Evolutionary conservation across 2,888 invertebrate genomes (phyloP).

Genomic region (Acronicta aceris): DNA sequence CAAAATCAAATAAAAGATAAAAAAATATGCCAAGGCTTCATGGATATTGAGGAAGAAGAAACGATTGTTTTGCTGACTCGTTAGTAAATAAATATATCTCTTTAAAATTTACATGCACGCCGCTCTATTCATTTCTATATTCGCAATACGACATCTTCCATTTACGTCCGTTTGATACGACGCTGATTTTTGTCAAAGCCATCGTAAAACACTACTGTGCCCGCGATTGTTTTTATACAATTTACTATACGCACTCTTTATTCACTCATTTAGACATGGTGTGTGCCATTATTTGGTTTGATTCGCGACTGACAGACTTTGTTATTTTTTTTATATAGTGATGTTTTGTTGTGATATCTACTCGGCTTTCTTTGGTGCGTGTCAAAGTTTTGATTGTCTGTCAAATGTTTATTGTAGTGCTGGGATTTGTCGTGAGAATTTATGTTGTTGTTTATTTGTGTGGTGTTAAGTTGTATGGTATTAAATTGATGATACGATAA

Average conservation of each 20-base stretch:
- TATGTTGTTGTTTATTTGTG: constrained; percentile 54
- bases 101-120: neutral
- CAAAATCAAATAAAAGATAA: no score
- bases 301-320: constrained; percentile 85
- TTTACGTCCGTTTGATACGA: constrained; percentile 85
- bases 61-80: no score
- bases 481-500: constrained; percentile 41
- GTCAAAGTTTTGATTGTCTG: constrained; percentile 85
- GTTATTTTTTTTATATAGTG: constrained; percentile 74
- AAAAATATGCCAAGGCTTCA: no score
- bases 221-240: constrained; percentile 87
- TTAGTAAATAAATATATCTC: neutral
- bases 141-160: constrained; percentile 78
- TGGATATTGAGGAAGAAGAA: no score
- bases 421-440: constrained; percentile 77
- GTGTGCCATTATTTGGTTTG: constrained; percentile 81
- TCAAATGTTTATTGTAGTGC: constrained; percentile 84
- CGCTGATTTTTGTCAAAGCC: constrained; percentile 86
- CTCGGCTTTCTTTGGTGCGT: constrained; percentile 80
- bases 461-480: constrained; percentile 50
- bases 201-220: constrained; percentile 83
- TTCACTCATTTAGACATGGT: constrained; percentile 78
- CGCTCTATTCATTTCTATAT: constrained; percentile 63
- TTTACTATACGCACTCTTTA: constrained; percentile 77
- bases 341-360: constrained; percentile 78